Percentiles rank a stretch among this genome's conserved stretches.
phyloP scores from a whole-genome alignment of 2,113 vertebrate species.

The Indicator maculatus region DNA sequence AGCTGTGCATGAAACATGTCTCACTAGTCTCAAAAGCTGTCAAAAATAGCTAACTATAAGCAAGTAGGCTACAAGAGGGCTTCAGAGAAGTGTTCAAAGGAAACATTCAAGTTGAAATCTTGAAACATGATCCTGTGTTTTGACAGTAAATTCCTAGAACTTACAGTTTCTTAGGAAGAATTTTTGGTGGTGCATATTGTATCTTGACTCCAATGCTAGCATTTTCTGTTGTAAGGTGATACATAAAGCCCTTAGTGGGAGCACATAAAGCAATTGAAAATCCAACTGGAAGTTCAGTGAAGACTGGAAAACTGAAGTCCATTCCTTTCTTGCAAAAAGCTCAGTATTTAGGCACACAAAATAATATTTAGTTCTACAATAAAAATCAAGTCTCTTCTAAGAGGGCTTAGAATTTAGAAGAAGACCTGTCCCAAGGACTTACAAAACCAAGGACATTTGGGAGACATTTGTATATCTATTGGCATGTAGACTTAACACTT shows the following conservation, averaged over 20 bases:
- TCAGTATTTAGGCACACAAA: not conserved
- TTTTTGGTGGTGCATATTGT: not conserved
- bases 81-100: not conserved
- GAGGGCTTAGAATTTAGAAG: not conserved
- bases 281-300: not conserved
- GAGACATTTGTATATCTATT: not conserved
- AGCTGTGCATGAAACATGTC: not conserved
- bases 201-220: not conserved
- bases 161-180: not conserved
- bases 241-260: not conserved
- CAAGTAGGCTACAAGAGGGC: not conserved
- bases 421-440: not conserved
- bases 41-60: not conserved
- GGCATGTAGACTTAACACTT: not conserved
- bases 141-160: not conserved
- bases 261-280: not conserved
- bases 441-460: fast-evolving
- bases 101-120: not conserved
- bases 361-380: not conserved
- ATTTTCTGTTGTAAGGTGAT: not conserved
- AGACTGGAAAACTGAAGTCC: not conserved
- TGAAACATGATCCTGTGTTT: not conserved
- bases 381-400: not conserved
- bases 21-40: not conserved
- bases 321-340: not conserved